Conservation (phyloP, 2,888 invertebrate genomes). For the Hetaerina titia region DNA sequence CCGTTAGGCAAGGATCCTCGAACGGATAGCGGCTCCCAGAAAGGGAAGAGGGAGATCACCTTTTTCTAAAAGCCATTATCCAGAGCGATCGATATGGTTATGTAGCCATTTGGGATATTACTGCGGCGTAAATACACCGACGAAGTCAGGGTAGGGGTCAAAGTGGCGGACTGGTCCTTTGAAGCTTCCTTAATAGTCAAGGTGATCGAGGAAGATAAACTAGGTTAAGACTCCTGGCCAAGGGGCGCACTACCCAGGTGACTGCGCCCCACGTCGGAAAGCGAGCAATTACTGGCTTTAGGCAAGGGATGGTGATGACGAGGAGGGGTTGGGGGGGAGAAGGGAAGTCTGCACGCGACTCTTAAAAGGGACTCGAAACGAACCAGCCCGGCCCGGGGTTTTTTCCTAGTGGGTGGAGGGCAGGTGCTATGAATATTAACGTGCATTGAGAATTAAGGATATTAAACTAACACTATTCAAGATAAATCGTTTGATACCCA, state of each 20-base stretch:
- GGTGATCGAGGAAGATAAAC: slow-evolving; percentile 58
- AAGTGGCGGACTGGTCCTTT: slow-evolving; percentile 18
- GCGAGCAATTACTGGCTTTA: not conserved
- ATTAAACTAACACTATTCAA: not conserved
- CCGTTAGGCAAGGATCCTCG: not conserved
- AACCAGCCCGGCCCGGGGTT: no score
- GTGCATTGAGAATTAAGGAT: not conserved
- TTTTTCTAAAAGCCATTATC: not conserved
- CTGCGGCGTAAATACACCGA: not conserved
- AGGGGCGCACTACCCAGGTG: not conserved
- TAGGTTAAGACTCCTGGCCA: slow-evolving; percentile 40
- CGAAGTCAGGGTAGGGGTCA: slow-evolving; percentile 8
- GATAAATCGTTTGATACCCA: no score
- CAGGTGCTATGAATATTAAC: not conserved
- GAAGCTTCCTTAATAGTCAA: slow-evolving; percentile 46
- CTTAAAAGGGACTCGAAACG: no score
- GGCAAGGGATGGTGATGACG: not conserved
- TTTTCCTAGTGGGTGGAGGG: not conserved
- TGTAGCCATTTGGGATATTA: not conserved
- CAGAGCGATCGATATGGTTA: slow-evolving; percentile 8
- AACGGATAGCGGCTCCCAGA: not conserved
- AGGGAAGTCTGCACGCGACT: no score
- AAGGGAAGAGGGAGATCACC: not conserved
- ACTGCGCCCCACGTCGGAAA: not conserved
- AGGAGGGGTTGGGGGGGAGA: not conserved